Evolutionary conservation across 2,797 vertebrate species (phyloP).

Genomic region (Hirundo rustica): DNA sequence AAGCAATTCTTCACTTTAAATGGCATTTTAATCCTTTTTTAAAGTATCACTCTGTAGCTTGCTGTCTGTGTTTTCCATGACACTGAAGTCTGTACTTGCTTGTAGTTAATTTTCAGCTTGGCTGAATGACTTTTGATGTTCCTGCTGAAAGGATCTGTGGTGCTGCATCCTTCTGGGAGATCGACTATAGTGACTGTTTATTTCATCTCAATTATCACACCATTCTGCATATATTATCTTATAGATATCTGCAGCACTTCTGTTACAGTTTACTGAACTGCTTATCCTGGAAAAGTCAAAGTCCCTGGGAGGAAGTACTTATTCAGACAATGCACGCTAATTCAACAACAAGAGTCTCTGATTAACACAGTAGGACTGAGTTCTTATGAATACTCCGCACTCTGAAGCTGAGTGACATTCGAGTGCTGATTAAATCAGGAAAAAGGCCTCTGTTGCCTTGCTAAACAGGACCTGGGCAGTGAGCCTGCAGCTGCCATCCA

Average conservation of each 20-base stretch:
- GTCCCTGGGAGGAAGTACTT: conserved; percentile 13
- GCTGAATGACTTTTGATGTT: not conserved
- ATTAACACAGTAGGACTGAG: conserved; percentile 51
- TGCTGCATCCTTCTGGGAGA: not conserved
- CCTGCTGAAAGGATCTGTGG: not conserved
- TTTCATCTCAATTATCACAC: not conserved
- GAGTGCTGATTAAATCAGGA: conserved; percentile 34
- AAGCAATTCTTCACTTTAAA: not conserved
- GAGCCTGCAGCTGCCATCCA: conserved; percentile 18
- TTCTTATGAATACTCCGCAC: conserved; percentile 52
- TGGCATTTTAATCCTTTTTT: not conserved
- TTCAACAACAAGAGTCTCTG: conserved; percentile 48
- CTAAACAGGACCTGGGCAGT: conserved; percentile 27
- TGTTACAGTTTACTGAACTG: not conserved
- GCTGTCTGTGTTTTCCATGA: not conserved
- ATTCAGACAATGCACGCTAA: conserved; percentile 50
- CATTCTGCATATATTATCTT: not conserved
- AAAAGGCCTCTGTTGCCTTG: conserved; percentile 27
- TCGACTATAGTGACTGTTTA: not conserved
- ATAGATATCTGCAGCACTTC: not conserved
- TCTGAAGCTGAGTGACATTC: conserved; percentile 32
- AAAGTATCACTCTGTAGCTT: not conserved
- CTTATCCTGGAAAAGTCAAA: conserved; percentile 1
- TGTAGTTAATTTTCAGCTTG: not conserved
- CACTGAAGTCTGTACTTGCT: not conserved